A percentile compares a stretch with the other conserved stretches of the same genome.
Conservation (phyloP, 2,113 vertebrate species). For the Garra rufa region DNA sequence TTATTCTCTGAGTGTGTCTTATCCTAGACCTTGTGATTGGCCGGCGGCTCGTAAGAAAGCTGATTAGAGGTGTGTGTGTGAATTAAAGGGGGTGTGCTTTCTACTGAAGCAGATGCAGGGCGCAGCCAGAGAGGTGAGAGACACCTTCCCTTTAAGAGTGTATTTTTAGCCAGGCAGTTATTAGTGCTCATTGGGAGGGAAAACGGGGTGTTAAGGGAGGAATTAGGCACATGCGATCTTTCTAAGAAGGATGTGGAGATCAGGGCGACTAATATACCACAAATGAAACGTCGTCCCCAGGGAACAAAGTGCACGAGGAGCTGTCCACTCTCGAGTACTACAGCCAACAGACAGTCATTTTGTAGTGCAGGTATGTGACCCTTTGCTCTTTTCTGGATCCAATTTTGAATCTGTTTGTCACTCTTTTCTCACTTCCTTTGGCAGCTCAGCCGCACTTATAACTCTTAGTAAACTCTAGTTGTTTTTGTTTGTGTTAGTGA, state of each 20-base stretch:
- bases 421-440: not conserved
- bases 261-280: conserved; percentile 60
- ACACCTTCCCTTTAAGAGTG: conserved; percentile 68
- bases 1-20: conserved; percentile 24
- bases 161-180: conserved; percentile 68
- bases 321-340: not conserved
- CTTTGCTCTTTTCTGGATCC: not conserved
- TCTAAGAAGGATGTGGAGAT: conserved; percentile 71
- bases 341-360: conserved; percentile 15
- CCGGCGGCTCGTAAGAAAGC: conserved; percentile 68
- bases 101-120: not conserved
- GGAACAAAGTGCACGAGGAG: not conserved
- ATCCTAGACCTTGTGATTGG: conserved; percentile 63
- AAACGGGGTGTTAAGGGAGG: conserved; percentile 59
- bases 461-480: not conserved
- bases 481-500: not conserved
- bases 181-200: conserved; percentile 54
- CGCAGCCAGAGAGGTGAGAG: conserved; percentile 23
- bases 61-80: conserved; percentile 68
- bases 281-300: conserved; percentile 64
- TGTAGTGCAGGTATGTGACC: conserved; percentile 47
- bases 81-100: conserved; percentile 42
- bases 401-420: not conserved
- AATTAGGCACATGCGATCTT: conserved; percentile 59
- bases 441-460: not conserved